These are phyloP conservation scores for Intellagama lesueurii DNA, from an alignment of 2,797 vertebrate species.

Conservation along the genomic window DNA sequence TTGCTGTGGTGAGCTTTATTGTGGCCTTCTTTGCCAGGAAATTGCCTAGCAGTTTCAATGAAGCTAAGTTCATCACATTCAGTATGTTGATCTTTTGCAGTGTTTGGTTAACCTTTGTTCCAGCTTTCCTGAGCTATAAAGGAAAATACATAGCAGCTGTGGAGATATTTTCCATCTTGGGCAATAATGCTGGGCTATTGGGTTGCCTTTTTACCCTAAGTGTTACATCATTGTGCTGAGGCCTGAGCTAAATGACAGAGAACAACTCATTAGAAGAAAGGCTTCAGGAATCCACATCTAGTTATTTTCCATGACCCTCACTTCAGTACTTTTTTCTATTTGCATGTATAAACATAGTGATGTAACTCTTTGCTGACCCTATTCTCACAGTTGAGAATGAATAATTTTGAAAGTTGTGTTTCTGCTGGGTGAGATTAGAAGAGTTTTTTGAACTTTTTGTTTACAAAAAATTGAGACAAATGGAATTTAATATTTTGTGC, in stretches of 20 bases:
- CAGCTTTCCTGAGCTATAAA: neutral
- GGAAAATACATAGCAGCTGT: neutral
- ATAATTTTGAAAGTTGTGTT: no score
- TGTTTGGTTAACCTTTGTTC: neutral
- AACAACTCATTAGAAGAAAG: neutral
- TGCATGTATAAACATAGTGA: no score
- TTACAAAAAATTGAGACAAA: no score
- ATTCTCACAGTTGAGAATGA: no score
- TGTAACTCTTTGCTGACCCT: no score
- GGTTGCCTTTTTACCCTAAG: neutral
- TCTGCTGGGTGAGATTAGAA: no score
- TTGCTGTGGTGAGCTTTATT: neutral
- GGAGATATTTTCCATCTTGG: neutral
- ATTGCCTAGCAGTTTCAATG: neutral
- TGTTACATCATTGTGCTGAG: neutral
- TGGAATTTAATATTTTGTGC: no score
- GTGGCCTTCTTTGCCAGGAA: neutral
- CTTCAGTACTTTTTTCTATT: no score
- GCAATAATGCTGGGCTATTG: neutral
- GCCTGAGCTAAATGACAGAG: neutral
- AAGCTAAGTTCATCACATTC: neutral
- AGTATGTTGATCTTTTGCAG: neutral
- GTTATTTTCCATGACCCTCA: no score
- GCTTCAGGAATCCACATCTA: no score
- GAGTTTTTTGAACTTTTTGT: no score